phyloP scores from a whole-genome alignment of 2,888 invertebrate genomes.

The Drosophila kambysellisi region DNA sequence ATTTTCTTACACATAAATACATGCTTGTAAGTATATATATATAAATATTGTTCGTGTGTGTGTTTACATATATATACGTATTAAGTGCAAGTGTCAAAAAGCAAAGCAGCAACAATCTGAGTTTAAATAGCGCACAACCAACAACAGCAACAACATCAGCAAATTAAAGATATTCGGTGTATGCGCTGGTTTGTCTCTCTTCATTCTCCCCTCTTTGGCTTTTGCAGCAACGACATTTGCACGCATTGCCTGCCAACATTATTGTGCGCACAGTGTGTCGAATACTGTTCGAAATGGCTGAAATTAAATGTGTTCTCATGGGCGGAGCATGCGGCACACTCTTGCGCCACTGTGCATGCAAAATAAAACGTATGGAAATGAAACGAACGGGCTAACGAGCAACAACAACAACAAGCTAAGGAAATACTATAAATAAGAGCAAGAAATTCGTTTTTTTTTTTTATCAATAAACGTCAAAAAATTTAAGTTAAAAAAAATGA shows the following conservation, averaged over 20 bases:
- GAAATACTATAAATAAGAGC: constrained; percentile 67
- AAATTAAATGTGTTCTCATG: neutral
- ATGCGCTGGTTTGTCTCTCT: constrained; percentile 35
- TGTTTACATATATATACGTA: constrained; percentile 1
- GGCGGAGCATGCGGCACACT: neutral
- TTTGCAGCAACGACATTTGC: constrained; percentile 66
- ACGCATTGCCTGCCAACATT: constrained; percentile 49
- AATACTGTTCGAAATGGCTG: constrained; percentile 9
- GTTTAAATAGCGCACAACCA: constrained; percentile 26
- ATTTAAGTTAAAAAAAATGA: constrained; percentile 37
- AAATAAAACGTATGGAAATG: constrained; percentile 65
- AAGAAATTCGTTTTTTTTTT: constrained; percentile 36
- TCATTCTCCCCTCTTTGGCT: constrained; percentile 25
- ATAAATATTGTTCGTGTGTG: neutral
- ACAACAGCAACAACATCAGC: constrained; percentile 37
- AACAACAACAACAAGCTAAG: constrained; percentile 41
- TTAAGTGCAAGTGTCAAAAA: constrained; percentile 51
- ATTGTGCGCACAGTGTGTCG: constrained; percentile 49
- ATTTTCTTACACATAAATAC: constrained; percentile 27
- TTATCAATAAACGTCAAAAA: constrained; percentile 57
- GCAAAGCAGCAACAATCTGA: constrained; percentile 13
- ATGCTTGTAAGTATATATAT: constrained; percentile 40
- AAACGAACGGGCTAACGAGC: constrained; percentile 54
- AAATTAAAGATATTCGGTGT: constrained; percentile 65
- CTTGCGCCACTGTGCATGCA: constrained; percentile 50